Evolutionary conservation across 2,113 vertebrate genomes (phyloP).

Genomic region (Thamnophis sirtalis): DNA sequence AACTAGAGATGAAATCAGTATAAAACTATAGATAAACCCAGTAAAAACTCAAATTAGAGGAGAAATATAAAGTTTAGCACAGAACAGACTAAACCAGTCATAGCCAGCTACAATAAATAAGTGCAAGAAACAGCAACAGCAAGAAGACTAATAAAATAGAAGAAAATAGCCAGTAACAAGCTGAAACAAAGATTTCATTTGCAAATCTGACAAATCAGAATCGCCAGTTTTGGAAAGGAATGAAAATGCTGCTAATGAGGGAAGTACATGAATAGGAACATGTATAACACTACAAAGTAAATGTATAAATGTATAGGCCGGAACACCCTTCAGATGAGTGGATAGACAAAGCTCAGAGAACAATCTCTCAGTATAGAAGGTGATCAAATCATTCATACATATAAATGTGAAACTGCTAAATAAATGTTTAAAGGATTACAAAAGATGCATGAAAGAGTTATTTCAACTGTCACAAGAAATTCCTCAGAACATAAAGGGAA

Average conservation of each 20-base stretch:
- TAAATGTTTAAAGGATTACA: too few species aligned
- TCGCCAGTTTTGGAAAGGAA: not conserved
- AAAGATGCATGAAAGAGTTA: too few species aligned
- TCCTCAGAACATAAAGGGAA: not conserved
- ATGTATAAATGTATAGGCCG: not conserved
- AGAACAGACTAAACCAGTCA: not conserved
- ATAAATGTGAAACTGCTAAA: too few species aligned
- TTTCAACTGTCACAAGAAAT: not conserved
- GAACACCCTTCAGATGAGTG: too few species aligned
- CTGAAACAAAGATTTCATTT: not conserved
- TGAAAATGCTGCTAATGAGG: not conserved
- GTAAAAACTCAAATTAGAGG: not conserved
- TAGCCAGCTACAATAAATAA: not conserved
- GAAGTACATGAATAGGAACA: too few species aligned
- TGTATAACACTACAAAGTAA: too few species aligned
- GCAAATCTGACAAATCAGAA: not conserved
- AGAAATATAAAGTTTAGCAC: not conserved
- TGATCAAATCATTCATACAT: too few species aligned
- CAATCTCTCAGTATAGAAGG: too few species aligned
- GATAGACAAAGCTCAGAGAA: not conserved
- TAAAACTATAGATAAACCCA: not conserved
- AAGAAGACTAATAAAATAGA: not conserved
- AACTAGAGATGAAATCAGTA: not conserved
- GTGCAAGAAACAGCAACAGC: not conserved
- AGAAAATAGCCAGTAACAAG: not conserved